Base-by-base conservation (phyloP, 2,113 vertebrate genomes). In the Otolemur garnettii region DNA sequence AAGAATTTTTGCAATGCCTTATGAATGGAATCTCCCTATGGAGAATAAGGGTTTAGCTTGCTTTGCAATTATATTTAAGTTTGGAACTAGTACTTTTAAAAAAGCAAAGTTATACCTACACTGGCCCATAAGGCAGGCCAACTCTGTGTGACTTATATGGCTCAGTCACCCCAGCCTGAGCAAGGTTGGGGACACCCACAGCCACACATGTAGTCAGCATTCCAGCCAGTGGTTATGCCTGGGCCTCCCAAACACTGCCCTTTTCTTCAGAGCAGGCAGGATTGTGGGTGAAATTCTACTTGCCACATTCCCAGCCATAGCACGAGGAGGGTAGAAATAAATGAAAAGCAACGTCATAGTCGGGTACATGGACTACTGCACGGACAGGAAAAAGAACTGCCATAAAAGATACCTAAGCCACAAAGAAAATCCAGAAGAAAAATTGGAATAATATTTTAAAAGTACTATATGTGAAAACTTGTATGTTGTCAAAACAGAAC, bases 371-470 rank as follows among this genome's bases (percentile, higher is more conserved):
- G 45, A 50, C 24, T 33, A 45, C 21, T 69, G 19, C 22, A 82
- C 9, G 79, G n/a, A 19, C 26, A 45, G 55, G 53, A 0, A 78
- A 96, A 95, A 50, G 7, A 94, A 18, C 68, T 86, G 50, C 19
- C 62, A 92, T 87, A 45, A 96, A 86, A 33, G 45, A 71, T 62
- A 33, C 12, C 26, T 26, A 68, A 93, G 26, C 22, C 86, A 94
- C 55, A 19, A 88, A 91, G 35, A 90, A 90, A 95, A 60, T 62
- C 8, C 60, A 92, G 86, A 79, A 77, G 11, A 80, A 89, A 95
- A 72, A n/a, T 71, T 30, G 68, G 38, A 68, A 71, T 62, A 71
- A 72, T 26, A 86, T 84, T 59, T 24, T 0, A 69, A 74, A 81
- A 80, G 19, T 42, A 78, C 2, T 84, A 79, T 33, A n/a, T 69